Base-by-base conservation (phyloP, 2,113 vertebrate genomes). In the Alexandromys fortis region DNA sequence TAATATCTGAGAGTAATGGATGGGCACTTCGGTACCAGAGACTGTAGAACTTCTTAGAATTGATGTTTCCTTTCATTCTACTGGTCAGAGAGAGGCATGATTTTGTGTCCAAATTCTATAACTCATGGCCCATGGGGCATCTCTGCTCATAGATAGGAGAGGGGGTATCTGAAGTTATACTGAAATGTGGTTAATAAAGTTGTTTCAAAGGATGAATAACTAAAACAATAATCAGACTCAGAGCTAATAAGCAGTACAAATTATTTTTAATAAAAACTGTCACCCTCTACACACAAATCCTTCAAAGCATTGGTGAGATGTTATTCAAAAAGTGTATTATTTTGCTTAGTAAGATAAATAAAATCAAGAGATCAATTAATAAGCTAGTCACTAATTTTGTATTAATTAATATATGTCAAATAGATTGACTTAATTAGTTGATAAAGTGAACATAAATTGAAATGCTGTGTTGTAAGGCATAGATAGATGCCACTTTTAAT, bases 391-490 rank as follows among this genome's bases (percentile, higher is more conserved):
- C 52, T 38, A 26, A 78, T 16, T 47, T 42, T 49, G 22, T 47
- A 76, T 76, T 49, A 76, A 45, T 16, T 72, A 4, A 65, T 61
- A 13, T 30, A 65, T 10, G 2, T 81, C 28, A 42, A 52, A 14
- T 8, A 30, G 14, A 38, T n/a, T 75, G 16, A 68, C 7, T 24
- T 42, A 30, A n/a, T n/a, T 55, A 17, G 35, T 81, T 28, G 7
- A 63, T 24, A 65, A 52, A 10, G 10, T n/a, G 0, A 24, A 55
- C 16, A 10, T 82, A 38, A 76, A n/a, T 45, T 30, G 58, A 63
- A 28, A 6, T 1, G 45, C 42, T 28, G 42, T 28, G 13, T 28
- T 35, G 0, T 68, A 4, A 0, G 42, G 2, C 16, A 19, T 49
- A 68, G 45, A 45, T 30, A 75, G 35, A 45, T 35, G 38, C 7